phyloP scores from a whole-genome alignment of 2,888 invertebrate species.

The Tetanocera ferruginea region DNA sequence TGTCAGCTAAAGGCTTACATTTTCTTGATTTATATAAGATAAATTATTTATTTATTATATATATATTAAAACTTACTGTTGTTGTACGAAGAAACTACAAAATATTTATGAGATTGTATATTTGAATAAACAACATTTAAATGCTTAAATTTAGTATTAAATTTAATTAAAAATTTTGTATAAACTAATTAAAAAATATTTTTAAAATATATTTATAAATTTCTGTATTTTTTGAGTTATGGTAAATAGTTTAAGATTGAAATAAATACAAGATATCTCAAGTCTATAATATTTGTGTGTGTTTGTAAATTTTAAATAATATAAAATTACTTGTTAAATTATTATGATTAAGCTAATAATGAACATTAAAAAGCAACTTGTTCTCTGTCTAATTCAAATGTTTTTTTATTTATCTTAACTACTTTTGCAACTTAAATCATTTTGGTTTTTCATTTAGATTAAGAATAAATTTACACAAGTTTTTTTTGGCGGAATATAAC shows the following conservation, averaged over 20 bases:
- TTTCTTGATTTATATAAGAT: neutral
- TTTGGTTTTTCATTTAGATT: neutral
- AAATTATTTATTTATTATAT: neutral
- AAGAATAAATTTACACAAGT: neutral
- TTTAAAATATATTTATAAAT: neutral
- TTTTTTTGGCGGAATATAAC: neutral
- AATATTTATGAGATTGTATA: conserved; percentile 7
- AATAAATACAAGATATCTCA: neutral
- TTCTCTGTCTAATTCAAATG: conserved; percentile 37
- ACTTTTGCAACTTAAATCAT: conserved; percentile 29
- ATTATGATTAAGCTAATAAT: conserved; percentile 28
- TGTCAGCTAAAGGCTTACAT: neutral
- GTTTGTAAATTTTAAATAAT: conserved; percentile 37
- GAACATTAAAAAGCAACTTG: conserved; percentile 33
- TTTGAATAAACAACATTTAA: conserved; percentile 20
- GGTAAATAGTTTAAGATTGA: neutral
- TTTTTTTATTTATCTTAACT: conserved; percentile 25
- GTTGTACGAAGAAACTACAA: conserved; percentile 19
- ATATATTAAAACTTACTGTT: conserved; percentile 12
- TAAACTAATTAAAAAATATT: neutral
- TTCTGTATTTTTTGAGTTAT: neutral
- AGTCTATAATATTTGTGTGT: conserved; percentile 13
- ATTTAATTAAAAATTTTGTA: conserved; percentile 9
- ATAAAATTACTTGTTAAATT: conserved; percentile 27
- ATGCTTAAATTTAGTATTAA: conserved; percentile 7